Conservation (phyloP, 1,140 invertebrate species). For the Mamestra configurata region DNA sequence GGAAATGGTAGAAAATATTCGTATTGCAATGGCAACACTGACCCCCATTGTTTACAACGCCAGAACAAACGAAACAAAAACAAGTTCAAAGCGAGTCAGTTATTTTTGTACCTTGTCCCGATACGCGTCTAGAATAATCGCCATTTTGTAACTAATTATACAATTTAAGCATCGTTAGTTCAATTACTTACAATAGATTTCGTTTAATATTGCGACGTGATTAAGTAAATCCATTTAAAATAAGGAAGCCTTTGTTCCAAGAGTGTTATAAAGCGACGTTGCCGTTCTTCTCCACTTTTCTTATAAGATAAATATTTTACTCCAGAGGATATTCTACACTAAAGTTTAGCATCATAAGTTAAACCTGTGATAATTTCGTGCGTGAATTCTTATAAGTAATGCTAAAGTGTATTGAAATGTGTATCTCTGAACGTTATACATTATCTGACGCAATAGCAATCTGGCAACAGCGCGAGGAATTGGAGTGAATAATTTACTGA, state of each 20-base stretch:
- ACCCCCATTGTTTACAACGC: slow-evolving; percentile 77
- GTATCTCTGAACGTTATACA: slow-evolving; percentile 77
- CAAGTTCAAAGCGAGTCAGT: slow-evolving; percentile 67
- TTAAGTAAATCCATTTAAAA: neutral
- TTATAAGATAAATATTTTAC: slow-evolving; percentile 46
- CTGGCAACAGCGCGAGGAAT: slow-evolving; percentile 83
- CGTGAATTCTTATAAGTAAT: slow-evolving; percentile 68
- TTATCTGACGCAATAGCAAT: slow-evolving; percentile 85
- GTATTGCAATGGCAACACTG: slow-evolving; percentile 57
- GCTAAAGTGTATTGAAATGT: slow-evolving; percentile 82
- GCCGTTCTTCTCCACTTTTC: slow-evolving; percentile 73
- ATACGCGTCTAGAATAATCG: slow-evolving; percentile 37
- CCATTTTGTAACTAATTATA: slow-evolving; percentile 30
- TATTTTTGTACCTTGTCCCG: slow-evolving; percentile 62
- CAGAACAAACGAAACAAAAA: slow-evolving; percentile 70
- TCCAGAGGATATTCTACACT: slow-evolving; percentile 1
- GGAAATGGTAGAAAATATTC: slow-evolving; percentile 44
- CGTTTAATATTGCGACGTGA: slow-evolving; percentile 2
- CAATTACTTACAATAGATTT: neutral
- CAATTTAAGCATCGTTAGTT: slow-evolving; percentile 20
- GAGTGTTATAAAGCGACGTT: slow-evolving; percentile 75
- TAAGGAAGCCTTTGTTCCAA: slow-evolving; percentile 64
- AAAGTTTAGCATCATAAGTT: slow-evolving; percentile 49
- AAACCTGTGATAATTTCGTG: slow-evolving; percentile 50
- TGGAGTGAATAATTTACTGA: slow-evolving; percentile 76